A percentile compares a stretch with the other conserved stretches of the same genome.
phyloP scores from a whole-genome alignment of 2,797 vertebrate species.

The Thalassophryne amazonica region DNA sequence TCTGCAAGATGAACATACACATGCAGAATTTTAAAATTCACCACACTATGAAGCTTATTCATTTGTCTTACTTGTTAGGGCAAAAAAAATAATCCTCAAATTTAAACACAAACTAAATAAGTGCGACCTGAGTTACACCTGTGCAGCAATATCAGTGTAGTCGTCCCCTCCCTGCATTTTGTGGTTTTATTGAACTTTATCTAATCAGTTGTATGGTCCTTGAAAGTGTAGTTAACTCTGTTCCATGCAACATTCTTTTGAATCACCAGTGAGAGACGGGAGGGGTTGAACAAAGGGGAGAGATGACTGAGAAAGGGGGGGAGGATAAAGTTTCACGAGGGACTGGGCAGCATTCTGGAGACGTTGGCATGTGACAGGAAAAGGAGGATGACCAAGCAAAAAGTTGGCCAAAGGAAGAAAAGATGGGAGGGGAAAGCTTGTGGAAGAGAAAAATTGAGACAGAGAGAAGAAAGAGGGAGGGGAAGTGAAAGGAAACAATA shows the following conservation, averaged over 20 bases:
- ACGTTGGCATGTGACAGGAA: slow-evolving; percentile 9
- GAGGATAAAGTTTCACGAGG: slow-evolving; percentile 1
- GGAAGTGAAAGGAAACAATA: neutral
- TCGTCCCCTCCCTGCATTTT: slow-evolving; percentile 40
- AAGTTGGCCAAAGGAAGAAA: neutral
- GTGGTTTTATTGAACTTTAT: slow-evolving; percentile 67
- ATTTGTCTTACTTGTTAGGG: no score
- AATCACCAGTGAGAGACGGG: slow-evolving; percentile 6
- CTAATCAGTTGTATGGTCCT: slow-evolving; percentile 68
- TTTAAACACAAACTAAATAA: no score
- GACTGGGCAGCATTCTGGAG: slow-evolving; percentile 10
- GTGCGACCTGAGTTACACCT: slow-evolving; percentile 21
- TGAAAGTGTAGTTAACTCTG: slow-evolving; percentile 53
- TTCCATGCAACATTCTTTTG: slow-evolving; percentile 41
- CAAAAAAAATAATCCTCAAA: no score
- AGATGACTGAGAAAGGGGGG: neutral
- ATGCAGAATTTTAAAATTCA: no score
- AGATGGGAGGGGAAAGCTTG: neutral
- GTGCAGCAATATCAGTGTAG: slow-evolving; percentile 29
- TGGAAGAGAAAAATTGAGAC: neutral
- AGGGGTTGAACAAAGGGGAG: neutral
- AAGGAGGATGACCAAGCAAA: neutral
- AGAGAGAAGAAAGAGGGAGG: neutral
- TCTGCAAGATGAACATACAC: neutral
- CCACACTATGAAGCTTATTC: no score